Conservation (phyloP, 2,113 vertebrate species). For the Triplophysa tibetana region DNA sequence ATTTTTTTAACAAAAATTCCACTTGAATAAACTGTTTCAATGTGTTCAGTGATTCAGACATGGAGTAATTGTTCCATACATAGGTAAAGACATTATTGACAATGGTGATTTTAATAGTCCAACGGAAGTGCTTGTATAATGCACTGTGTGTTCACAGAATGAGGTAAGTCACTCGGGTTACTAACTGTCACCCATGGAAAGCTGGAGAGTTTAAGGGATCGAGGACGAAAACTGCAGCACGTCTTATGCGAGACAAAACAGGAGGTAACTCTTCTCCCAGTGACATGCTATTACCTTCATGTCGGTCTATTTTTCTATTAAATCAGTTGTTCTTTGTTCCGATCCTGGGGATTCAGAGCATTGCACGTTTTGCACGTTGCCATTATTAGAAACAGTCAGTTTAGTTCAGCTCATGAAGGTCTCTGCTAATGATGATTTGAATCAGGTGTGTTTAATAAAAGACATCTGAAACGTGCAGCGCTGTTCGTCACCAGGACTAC, state of each 20-base stretch:
- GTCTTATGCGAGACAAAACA: not conserved
- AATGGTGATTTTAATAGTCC: not conserved
- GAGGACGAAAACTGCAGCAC: too few relatives aligned
- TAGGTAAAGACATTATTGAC: conserved; percentile 28
- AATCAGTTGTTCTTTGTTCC: too few relatives aligned
- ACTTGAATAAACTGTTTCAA: conserved; percentile 1
- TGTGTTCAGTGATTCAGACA: conserved; percentile 40
- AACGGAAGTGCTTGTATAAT: conserved; percentile 23
- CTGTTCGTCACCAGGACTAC: too few relatives aligned
- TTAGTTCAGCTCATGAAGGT: too few relatives aligned
- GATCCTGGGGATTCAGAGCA: too few relatives aligned
- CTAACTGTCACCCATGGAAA: not conserved
- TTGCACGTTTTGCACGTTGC: too few relatives aligned
- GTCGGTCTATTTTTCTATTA: too few relatives aligned
- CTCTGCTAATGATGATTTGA: too few relatives aligned
- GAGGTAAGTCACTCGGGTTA: conserved; percentile 15
- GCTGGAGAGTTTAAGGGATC: not conserved
- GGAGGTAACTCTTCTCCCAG: not conserved
- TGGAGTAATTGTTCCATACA: conserved; percentile 34
- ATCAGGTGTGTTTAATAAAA: too few relatives aligned
- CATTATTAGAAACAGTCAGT: too few relatives aligned
- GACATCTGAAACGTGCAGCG: too few relatives aligned
- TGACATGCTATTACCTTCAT: not conserved
- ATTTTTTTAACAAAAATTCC: too few relatives aligned
- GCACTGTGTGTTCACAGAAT: conserved; percentile 20